Evolutionary conservation across 2,797 vertebrate species (phyloP), one percentile per base, ranked within the genome.

Genomic region (Cetoscarus ocellatus): DNA sequence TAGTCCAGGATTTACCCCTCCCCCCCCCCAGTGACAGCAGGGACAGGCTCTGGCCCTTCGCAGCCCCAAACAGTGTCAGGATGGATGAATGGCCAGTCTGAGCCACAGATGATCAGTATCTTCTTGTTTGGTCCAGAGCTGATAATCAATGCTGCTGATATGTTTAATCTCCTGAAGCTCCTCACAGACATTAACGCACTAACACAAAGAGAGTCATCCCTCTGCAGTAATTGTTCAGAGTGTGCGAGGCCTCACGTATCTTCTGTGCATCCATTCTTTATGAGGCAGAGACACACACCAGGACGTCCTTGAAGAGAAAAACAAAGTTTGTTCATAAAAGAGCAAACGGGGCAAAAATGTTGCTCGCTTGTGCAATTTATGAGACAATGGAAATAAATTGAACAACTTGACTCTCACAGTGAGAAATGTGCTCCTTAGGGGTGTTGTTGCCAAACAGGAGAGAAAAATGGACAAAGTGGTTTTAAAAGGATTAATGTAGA

Each of bases 191-290:
- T 27, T 27, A 27, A n/a, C 62, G 56, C 10, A 52, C 42, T 45
- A 10, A 7, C 64, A 61, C 62, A 50, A 14, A 73, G 53, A 43
- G 13, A 53, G 49, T 43, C 6, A 18, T 70, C 78, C 64, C 77
- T 13, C n/a, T 61, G 65, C 73, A 80, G 67, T 55, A 66, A 70
- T 72, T 74, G 73, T 75, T 71, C 63, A 65, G 18, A 34, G 70
- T 18, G 65, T 77, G 66, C 53, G 61, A 54, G 45, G 67, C 34
- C 61, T 70, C n/a, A 34, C 35, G 27, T 71, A 45, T n/a, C 44
- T 65, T 65, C 70, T 70, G 65, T 68, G 34, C 47, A 45, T 7
- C 52, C 69, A 83, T 85, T 83, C 64, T 83, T 87, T 84, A 86
- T 73, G 62, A 70, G 77, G 59, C 68, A 79, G 42, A 72, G 15